Evolutionary conservation across 1,140 invertebrate species (phyloP).

Genomic region (Oreohelix idahoensis): DNA sequence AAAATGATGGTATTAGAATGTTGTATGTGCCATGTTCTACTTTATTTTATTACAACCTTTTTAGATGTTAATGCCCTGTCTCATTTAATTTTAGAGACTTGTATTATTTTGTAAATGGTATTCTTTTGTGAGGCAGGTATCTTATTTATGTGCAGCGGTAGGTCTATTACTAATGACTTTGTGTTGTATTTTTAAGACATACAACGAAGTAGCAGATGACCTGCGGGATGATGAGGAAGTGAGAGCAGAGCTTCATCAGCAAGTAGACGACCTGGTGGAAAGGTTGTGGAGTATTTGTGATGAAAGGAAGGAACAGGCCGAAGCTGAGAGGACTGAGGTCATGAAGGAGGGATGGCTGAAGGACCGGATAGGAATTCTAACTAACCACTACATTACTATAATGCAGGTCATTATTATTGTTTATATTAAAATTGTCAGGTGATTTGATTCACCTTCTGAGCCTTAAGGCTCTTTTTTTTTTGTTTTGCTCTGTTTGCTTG

Average conservation of each 20-base stretch:
- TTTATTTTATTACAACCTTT: no score
- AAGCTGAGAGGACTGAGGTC: constrained; percentile 68
- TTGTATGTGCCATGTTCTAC: no score
- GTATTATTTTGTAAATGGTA: no score
- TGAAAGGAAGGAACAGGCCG: constrained; percentile 71
- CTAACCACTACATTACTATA: constrained; percentile 71
- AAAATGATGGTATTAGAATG: no score
- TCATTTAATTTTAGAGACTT: no score
- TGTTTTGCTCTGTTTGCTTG: no score
- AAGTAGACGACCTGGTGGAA: constrained; percentile 71
- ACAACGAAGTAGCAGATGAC: constrained; percentile 72
- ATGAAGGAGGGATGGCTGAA: constrained; percentile 73
- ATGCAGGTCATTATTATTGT: constrained; percentile 68
- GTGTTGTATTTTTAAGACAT: constrained; percentile 62
- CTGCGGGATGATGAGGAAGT: constrained; percentile 73
- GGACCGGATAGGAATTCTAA: constrained; percentile 70
- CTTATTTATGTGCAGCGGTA: no score
- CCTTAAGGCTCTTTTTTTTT: no score
- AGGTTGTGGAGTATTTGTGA: constrained; percentile 73
- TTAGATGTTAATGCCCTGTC: no score
- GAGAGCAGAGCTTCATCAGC: constrained; percentile 71
- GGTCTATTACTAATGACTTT: constrained; percentile 20
- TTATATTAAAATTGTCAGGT: no score
- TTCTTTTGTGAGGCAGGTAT: no score
- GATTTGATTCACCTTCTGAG: no score